Percentiles rank a stretch among this genome's conserved stretches.
Evolutionary conservation across 2,113 vertebrate species (phyloP).

Genomic region (Macaca nemestrina): DNA sequence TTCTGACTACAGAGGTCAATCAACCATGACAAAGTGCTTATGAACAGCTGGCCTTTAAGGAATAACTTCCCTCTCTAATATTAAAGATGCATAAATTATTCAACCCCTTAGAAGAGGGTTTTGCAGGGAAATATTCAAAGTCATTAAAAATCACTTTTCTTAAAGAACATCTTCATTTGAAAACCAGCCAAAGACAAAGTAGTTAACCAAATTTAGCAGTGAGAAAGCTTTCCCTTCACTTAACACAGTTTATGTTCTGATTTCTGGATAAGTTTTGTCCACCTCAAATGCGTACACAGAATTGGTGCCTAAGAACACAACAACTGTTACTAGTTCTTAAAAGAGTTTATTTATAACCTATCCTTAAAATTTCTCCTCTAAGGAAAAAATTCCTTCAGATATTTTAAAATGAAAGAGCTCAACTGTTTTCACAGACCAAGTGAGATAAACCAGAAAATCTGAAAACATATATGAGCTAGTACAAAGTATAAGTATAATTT

Average conservation of each 20-base stretch:
- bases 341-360: conserved; percentile 48
- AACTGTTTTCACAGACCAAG: background rate
- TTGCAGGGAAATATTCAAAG: conserved; percentile 59
- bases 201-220: conserved; percentile 10
- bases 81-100: conserved; percentile 85
- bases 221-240: conserved; percentile 7
- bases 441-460: background rate
- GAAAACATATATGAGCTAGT: background rate
- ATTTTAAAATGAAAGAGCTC: conserved; percentile 34
- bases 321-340: conserved; percentile 6
- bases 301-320: background rate
- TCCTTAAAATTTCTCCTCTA: background rate
- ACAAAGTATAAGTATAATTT: background rate
- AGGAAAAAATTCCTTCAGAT: background rate
- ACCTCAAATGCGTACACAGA: background rate
- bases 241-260: background rate
- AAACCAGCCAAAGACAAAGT: conserved; percentile 57
- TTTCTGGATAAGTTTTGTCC: background rate
- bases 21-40: conserved; percentile 69
- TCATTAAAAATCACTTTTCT: conserved; percentile 41
- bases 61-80: conserved; percentile 79
- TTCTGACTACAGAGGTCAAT: conserved; percentile 44
- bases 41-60: conserved; percentile 78
- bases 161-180: conserved; percentile 41
- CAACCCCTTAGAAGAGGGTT: conserved; percentile 68